A percentile compares a stretch with the other conserved stretches of the same genome.
Evolutionary conservation across 2,113 vertebrate species (phyloP).

Genomic region (Vimba vimba): DNA sequence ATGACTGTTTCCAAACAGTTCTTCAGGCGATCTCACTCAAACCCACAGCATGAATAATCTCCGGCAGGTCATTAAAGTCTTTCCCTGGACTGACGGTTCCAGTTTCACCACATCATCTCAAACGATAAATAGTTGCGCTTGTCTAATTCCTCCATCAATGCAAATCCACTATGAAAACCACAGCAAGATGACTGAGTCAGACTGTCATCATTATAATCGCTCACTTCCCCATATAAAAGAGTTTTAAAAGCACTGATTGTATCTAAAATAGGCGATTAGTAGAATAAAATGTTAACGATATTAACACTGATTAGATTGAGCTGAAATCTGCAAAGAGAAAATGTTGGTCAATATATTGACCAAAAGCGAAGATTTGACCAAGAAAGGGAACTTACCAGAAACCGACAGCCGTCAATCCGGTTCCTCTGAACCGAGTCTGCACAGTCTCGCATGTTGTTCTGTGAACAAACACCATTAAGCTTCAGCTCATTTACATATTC

Average conservation of each 20-base stretch:
- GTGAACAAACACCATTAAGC: conserved; percentile 13
- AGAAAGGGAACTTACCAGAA: conserved; percentile 78
- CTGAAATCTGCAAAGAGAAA: background rate
- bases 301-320: background rate
- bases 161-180: background rate
- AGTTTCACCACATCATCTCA: background rate
- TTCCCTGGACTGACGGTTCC: background rate
- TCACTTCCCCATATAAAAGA: background rate
- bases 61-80: background rate
- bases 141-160: background rate
- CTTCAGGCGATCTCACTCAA: background rate
- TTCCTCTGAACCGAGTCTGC: conserved; percentile 68
- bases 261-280: background rate
- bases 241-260: background rate
- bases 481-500: background rate
- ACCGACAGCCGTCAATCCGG: conserved; percentile 73
- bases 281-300: background rate
- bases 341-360: background rate
- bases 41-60: background rate
- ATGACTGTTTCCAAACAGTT: background rate
- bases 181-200: background rate
- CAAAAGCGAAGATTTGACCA: background rate
- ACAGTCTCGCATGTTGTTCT: conserved; percentile 82
- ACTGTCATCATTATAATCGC: background rate
- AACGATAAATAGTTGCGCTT: too few species aligned